Base-by-base conservation (phyloP, 2,113 vertebrate species). In the Leucoraja erinaceus region DNA sequence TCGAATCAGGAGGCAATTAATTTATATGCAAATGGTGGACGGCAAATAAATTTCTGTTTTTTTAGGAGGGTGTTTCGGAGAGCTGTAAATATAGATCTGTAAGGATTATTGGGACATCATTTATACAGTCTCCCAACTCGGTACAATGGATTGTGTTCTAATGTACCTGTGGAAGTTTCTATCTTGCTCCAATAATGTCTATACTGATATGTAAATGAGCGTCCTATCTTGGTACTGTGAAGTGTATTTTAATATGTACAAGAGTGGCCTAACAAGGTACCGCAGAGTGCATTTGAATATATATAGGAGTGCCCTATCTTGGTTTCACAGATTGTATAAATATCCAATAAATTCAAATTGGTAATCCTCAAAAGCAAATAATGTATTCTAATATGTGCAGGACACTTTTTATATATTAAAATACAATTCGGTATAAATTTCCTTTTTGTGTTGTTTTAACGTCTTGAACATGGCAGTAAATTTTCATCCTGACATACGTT, bases 1-100 rank as follows among this genome's bases (percentile, higher is more conserved):
- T 95, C 94, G 95, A 95, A 96, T 95, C 95, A 95, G 96, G 96
- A 96, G 96, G 96, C 96, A 95, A 95, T 95, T 95, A 95, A 95
- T 96, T 96, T 96, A 96, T 96, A 96, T 95, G 95, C 95, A 96
- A 94, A 61, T 93, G 93, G 94, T 94, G 88, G 95, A 94, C 95
- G 95, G 94, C 94, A 95, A 94, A 92, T 93, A 93, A 93, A 77
- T 94, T 93, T 94, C 38, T 94, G 93, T 93, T 77, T 93, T 93
- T 93, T 93, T 83, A 88, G 83, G 83, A 63, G 83, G 56, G 83
- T 18, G 83, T 93, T 93, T 84, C 56, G 6, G 59, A 28, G 28
- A 88, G n/a, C 59, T 88, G 61, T 88, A 88, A 66, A 88, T 66
- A 66, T 31, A 88, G 83, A n/a, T 33, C 12, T 56, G 20, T 28